phyloP scores from a whole-genome alignment of 2,113 vertebrate genomes.

The Anhinga rufa region DNA sequence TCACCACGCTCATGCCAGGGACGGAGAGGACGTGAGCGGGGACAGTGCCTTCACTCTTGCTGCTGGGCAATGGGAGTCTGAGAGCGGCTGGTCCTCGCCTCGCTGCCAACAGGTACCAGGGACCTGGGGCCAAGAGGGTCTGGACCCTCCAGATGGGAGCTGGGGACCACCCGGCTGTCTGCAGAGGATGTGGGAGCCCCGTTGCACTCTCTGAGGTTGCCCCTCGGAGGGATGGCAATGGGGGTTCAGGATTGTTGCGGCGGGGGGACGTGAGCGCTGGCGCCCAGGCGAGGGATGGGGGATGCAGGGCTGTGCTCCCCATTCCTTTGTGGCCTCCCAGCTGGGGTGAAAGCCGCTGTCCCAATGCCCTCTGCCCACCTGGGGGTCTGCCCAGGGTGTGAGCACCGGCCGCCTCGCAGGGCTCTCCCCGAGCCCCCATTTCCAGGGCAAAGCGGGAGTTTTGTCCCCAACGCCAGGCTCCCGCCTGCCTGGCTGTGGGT shows the following conservation, averaged over 20 bases:
- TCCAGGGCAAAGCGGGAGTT: background rate
- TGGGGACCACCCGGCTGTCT: background rate
- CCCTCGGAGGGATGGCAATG: fast-evolving
- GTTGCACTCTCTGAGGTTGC: fast-evolving
- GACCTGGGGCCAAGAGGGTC: background rate
- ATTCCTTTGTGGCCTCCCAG: no score
- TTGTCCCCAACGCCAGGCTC: background rate
- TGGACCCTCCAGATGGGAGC: fast-evolving
- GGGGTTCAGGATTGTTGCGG: fast-evolving
- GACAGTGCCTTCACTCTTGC: background rate
- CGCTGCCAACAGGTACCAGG: background rate
- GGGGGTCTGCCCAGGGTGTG: background rate
- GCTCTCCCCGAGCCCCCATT: no score
- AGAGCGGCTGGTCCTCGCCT: background rate
- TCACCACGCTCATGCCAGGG: fast-evolving
- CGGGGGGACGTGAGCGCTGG: fast-evolving
- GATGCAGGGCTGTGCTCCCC: background rate
- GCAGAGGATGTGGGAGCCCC: fast-evolving
- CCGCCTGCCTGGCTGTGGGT: fast-evolving
- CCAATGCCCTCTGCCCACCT: fast-evolving
- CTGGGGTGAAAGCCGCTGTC: fast-evolving
- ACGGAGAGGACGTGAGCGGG: background rate
- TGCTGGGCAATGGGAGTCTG: background rate
- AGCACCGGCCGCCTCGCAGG: fast-evolving
- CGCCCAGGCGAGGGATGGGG: background rate